These are phyloP conservation scores for Anoplopoma fimbria DNA, from an alignment of 2,113 vertebrate species.

Conservation along the genomic window DNA sequence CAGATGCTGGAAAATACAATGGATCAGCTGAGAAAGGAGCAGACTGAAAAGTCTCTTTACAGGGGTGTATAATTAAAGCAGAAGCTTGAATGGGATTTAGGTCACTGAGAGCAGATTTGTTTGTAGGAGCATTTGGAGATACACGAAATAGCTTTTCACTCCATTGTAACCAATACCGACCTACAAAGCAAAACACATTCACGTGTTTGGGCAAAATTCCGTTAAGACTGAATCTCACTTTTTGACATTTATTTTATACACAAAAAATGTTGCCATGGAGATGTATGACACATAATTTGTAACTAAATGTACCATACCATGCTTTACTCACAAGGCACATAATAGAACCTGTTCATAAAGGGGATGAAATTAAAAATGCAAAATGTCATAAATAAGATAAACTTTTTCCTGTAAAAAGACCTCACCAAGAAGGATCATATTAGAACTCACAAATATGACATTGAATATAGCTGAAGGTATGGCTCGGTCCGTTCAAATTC, in stretches of 20 bases:
- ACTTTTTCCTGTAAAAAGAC: too few relatives aligned
- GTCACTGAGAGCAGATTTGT: slow-evolving; percentile 11
- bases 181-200: background rate
- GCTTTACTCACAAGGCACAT: background rate
- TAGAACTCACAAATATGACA: background rate
- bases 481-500: background rate
- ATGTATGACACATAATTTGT: background rate
- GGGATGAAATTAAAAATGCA: too few relatives aligned
- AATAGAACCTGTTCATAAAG: background rate
- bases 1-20: slow-evolving; percentile 21
- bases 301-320: background rate
- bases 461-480: too few relatives aligned
- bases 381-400: too few relatives aligned
- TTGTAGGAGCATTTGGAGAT: background rate
- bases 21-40: slow-evolving; percentile 18
- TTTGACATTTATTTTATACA: background rate
- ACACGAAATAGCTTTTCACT: too few relatives aligned
- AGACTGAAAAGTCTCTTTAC: slow-evolving; percentile 19
- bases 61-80: background rate
- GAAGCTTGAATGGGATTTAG: slow-evolving; percentile 8
- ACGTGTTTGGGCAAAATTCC: background rate
- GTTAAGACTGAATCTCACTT: background rate
- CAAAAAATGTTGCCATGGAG: background rate
- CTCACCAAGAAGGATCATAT: background rate
- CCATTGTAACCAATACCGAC: background rate